Conservation (phyloP, 2,888 invertebrate genomes). For the Spicauda simplicius region DNA sequence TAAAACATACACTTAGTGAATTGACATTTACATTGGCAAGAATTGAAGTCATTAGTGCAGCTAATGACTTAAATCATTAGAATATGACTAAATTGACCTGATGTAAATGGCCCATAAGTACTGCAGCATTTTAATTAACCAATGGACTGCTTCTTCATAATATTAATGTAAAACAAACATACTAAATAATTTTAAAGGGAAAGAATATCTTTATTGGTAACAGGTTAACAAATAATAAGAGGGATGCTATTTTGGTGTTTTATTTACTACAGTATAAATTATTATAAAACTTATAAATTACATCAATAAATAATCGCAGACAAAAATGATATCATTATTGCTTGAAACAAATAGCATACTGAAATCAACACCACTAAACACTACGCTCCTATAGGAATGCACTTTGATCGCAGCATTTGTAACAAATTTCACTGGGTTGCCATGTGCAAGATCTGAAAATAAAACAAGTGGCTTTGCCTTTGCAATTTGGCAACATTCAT, state of each 20-base stretch:
- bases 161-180: too few species aligned
- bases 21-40: too few species aligned
- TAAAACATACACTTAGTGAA: too few species aligned
- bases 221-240: not conserved
- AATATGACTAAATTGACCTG: too few species aligned
- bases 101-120: too few species aligned
- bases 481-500: constrained; percentile 29
- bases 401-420: constrained; percentile 44
- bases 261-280: constrained; percentile 79
- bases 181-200: too few species aligned
- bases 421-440: constrained; percentile 21
- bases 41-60: too few species aligned
- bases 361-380: constrained; percentile 42
- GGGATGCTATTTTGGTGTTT: constrained; percentile 53
- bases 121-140: too few species aligned
- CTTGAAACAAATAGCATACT: constrained; percentile 46
- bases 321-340: constrained; percentile 49
- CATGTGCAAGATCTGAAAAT: constrained; percentile 5
- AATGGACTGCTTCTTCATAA: too few species aligned
- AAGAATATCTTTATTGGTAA: too few species aligned
- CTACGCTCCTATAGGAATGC: constrained; percentile 49
- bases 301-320: constrained; percentile 77
- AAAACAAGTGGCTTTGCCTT: constrained; percentile 19
- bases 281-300: constrained; percentile 77
- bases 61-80: too few species aligned